Base-by-base conservation (phyloP, 2,113 vertebrate genomes). In the Colaptes auratus region DNA sequence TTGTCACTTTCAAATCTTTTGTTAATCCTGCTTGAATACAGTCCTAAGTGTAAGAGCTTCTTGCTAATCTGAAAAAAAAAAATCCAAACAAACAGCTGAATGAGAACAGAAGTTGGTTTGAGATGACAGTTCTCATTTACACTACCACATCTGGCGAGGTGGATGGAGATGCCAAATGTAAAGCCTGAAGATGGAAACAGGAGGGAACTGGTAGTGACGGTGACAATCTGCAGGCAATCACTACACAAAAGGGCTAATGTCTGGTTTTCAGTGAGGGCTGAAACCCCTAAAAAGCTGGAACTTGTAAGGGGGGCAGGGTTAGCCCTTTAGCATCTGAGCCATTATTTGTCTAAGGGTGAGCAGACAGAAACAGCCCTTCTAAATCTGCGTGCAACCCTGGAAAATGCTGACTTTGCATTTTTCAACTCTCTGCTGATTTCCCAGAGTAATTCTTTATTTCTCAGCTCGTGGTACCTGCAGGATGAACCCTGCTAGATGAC, bases 391-490 rank as follows among this genome's bases (percentile, higher is more conserved):
- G 56, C 66, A 70, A 19, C 58, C 36, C 72, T 83, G 56, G n/a
- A 71, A 91, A 96, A 89, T 60, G 82, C 72, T 85, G 79, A 89
- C 69, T 82, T 86, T 77, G 21, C 44, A 56, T 30, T 89, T 92
- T 76, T 85, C 71, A 86, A 66, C n/a, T 36, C 64, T 69, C 58
- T 71, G 56, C 44, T 96, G 92, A 95, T 93, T 94, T 81, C 28
- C 42, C 42, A 12, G 52, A 86, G 30, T 60, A 63, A 67, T 88
- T 81, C 89, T 88, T 91, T 79, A 67, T 93, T 92, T 88, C 71
- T 27, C 33, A 44, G 10, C 15, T 93, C 59, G 11, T 60, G 33
- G 31, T 83, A 89, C 72, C 72, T 86, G 67, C 56, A 67, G 61
- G 61, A 73, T 44, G 31, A 44, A 50, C 60, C 14, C 11, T 73